phyloP scores from a whole-genome alignment of 1,140 invertebrate species.

The Procambarus clarkii region DNA sequence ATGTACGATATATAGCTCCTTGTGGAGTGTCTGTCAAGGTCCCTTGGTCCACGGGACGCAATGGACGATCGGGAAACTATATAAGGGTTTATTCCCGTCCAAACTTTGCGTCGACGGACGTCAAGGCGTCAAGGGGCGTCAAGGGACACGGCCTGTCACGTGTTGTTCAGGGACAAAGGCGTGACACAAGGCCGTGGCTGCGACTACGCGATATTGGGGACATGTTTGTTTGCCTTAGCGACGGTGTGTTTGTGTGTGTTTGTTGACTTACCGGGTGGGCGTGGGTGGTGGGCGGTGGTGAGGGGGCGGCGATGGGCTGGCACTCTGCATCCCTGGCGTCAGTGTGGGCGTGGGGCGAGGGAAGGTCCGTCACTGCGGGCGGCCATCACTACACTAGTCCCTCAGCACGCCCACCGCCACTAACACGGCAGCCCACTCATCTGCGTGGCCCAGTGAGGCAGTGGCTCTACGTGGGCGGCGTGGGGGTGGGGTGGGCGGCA shows the following conservation, averaged over 20 bases:
- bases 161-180: too few relatives aligned
- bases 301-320: slow-evolving; percentile 43
- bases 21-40: too few relatives aligned
- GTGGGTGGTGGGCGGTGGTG: slow-evolving; percentile 24
- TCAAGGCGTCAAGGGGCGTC: too few relatives aligned
- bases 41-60: too few relatives aligned
- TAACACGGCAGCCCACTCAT: slow-evolving; percentile 46
- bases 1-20: too few relatives aligned
- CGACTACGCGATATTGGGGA: too few relatives aligned
- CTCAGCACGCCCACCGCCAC: slow-evolving; percentile 46
- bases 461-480: slow-evolving; percentile 11
- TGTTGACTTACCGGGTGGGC: slow-evolving; percentile 25
- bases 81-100: too few relatives aligned
- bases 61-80: too few relatives aligned
- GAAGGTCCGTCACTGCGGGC: slow-evolving; percentile 53
- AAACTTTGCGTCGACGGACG: too few relatives aligned
- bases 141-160: too few relatives aligned
- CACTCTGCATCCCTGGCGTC: slow-evolving; percentile 61
- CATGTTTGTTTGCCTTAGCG: slow-evolving; percentile 20
- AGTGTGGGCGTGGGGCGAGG: slow-evolving; percentile 46
- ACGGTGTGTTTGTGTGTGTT: slow-evolving; percentile 26
- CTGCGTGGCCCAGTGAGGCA: slow-evolving; percentile 13
- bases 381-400: slow-evolving; percentile 51
- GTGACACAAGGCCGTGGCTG: too few relatives aligned
- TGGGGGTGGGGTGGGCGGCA: background rate